phyloP scores from a whole-genome alignment of 2,888 invertebrate genomes.

The Drosophila quinaria region DNA sequence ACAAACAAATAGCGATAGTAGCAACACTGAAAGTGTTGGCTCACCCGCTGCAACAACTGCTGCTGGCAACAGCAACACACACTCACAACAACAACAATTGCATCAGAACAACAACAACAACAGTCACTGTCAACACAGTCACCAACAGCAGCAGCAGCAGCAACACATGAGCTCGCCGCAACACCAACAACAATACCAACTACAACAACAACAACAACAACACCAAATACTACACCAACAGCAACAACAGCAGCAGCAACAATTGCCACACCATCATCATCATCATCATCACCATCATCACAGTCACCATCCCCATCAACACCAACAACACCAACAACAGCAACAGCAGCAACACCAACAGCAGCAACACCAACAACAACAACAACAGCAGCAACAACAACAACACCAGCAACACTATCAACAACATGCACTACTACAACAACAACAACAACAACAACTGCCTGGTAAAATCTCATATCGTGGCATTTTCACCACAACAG shows the following conservation, averaged over 20 bases:
- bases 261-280: conserved; percentile 65
- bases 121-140: conserved; percentile 67
- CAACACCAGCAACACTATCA: conserved; percentile 80
- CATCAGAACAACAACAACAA: conserved; percentile 78
- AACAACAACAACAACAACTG: conserved; percentile 83
- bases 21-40: conserved; percentile 73
- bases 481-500: conserved; percentile 91
- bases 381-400: conserved; percentile 83
- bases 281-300: conserved; percentile 71
- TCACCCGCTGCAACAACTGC: conserved; percentile 57
- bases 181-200: conserved; percentile 82
- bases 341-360: conserved; percentile 79
- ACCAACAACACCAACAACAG: conserved; percentile 78
- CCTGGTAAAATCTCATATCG: conserved; percentile 88
- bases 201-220: conserved; percentile 71
- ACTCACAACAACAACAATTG: conserved; percentile 77
- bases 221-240: conserved; percentile 85
- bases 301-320: conserved; percentile 70
- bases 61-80: conserved; percentile 67
- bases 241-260: conserved; percentile 73
- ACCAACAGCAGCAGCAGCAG: conserved; percentile 78
- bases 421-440: conserved; percentile 80
- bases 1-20: conserved; percentile 63
- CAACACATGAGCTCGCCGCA: conserved; percentile 79
- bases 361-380: conserved; percentile 74